Evolutionary conservation across 2,113 vertebrate species (phyloP), one percentile per base, ranked within the genome.

Genomic region (Sturnus vulgaris): DNA sequence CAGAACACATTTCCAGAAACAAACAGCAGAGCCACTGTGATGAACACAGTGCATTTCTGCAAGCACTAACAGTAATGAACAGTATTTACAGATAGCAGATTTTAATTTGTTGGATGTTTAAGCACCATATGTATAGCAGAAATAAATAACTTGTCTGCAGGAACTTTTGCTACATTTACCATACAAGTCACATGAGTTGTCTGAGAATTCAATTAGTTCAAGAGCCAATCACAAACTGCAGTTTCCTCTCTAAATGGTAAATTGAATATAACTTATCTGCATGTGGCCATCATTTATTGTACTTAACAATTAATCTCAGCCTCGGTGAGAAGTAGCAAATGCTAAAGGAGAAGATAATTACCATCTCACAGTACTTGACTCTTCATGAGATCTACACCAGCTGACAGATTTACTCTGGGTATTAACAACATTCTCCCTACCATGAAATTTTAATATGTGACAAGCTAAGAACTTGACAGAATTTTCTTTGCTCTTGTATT

Each of bases 21-120:
- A 70, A 71, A 53, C 24, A 87, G 33, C n/a, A 57, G n/a, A 88
- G 57, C 35, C 11, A 56, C 33, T 50, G 21, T 9, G 15, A 88
- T 20, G 56, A 83, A 69, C 23, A 61, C 30, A 75, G 37, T 19
- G 31, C 20, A 75, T 81, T 83, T 73, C 64, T 91, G 27, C 37
- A 86, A 86, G 77, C 30, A 10, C 23, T 46, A 33, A 70, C n/a
- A 39, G 52, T 37, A 90, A 92, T 56, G 65, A 86, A n/a, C 40
- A 50, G 37, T 80, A 66, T 47, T 90, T 92, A 80, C 37, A 85
- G 66, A 77, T 6, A 70, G 15, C 20, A 23, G 44, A 61, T 66
- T 88, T 86, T 66, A 77, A 94, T 95, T 64, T 82, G 46, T 66
- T 91, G 71, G 68, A 31, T 78, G 21, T 76, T 82, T 92, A 92